Base-by-base conservation (phyloP, 2,113 vertebrate species). In the Amia ocellicauda region DNA sequence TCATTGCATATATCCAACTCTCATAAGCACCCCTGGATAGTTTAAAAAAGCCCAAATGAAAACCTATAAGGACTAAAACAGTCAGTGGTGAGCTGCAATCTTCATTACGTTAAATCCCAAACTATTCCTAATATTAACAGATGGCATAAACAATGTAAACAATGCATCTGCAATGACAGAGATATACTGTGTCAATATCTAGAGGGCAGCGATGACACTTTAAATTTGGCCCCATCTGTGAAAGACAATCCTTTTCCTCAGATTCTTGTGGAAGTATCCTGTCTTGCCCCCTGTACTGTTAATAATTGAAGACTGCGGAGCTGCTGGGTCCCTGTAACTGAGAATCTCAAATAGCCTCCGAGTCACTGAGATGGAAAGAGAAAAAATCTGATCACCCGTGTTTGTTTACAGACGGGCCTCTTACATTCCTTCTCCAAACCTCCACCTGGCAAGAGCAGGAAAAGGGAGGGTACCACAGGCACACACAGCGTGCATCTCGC, bases 321-420 rank as follows among this genome's bases (percentile, higher is more conserved):
- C 13, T n/a, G n/a, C n/a, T 4, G 14, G 16, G 43, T 13, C 14
- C 43, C 43, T 47, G n/a, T 47, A 47, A 47, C 43, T 47, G 43
- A 47, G 13, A 47, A n/a, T 47, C 43, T 47, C 43, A n/a, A 17
- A n/a, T 47, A 14, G 16, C 13, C 43, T 14, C 2, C 3, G 3
- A 47, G 43, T 47, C 43, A 47, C 43, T 47, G 43, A 47, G 43
- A 47, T 47, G 43, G 43, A 47, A 47, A 47, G 43, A 47, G 4
- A 36, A 47, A 47, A 47, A 47, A 47, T 47, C 43, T 47, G 43
- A 47, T 47, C 43, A 4, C 43, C n/a, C 13, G 43, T 47, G n/a
- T 47, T 47, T 14, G 43, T 16, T 47, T 47, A 47, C 43, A 47
- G 43, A 1, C 3, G 9, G 1, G 11, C 11, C 11, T 36, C 31